Evolutionary conservation across 2,797 vertebrate species (phyloP), one percentile per base, ranked within the genome.

Genomic region (Macroramphosus scolopax): DNA sequence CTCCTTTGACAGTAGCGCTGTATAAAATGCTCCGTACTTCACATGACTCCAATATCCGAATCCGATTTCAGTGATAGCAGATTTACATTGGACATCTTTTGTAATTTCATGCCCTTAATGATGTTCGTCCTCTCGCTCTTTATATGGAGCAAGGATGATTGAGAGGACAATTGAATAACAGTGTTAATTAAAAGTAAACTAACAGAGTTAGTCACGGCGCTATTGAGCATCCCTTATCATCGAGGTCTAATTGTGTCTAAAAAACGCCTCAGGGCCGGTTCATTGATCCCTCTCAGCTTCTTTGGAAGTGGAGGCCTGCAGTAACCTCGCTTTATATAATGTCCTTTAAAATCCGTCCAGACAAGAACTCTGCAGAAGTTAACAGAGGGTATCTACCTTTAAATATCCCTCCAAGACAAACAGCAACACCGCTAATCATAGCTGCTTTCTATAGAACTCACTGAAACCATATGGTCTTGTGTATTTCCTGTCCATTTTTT

Each of bases 101-200:
- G 12, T 47, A 20, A 54, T 65, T 52, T 63, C 16, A 57, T 39
- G 13, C 43, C 18, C 53, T 63, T 15, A 31, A 8, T 5, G 1
- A 6, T 14, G 15, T 61, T 25, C 2, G 1, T 40, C 20, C 30
- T 63, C 34, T 48, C 5, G 2, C 17, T 22, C 5, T 45, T 57
- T 45, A 53, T 69, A 54, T 39, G 26, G 18, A 40, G 22, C 47
- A 11, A 5, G 29, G 4, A n/a, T 53, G 29, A 61, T 56, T 52
- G 45, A 47, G 57, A 56, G 28, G 33, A 65, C 42, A 42, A 51
- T 35, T 43, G 47, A 63, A 57, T 46, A 39, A 55, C 48, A 8
- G 51, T 24, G 52, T 58, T 51, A 62, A 77, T 75, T 65, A 50
- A 68, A 49, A 65, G 57, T 56, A 50, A 34, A 41, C 44, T 48